Evolutionary conservation across 1,140 invertebrate genomes (phyloP).

Genomic region (Drosophila busckii): DNA sequence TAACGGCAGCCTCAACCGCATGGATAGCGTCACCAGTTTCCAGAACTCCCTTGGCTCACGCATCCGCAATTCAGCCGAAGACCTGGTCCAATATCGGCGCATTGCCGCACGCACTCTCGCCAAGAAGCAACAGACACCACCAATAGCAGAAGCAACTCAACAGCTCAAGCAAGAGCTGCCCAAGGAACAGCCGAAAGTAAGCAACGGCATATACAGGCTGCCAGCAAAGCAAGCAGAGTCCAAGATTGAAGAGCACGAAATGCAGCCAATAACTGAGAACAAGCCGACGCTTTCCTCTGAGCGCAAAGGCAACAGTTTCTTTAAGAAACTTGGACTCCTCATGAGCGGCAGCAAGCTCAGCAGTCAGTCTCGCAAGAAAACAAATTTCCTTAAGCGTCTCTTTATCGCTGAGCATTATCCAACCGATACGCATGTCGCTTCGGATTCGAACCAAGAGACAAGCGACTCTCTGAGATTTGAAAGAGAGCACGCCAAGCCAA

Average conservation of each 20-base stretch:
- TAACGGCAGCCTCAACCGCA: conserved; percentile 5
- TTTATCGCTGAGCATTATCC: neutral
- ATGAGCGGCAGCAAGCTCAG: neutral
- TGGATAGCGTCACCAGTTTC: conserved; percentile 12
- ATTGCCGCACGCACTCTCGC: neutral
- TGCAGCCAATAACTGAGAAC: too few relatives aligned
- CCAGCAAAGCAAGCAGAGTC: too few relatives aligned
- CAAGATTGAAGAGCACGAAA: too few relatives aligned
- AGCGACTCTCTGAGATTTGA: too few relatives aligned
- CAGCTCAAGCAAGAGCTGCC: neutral
- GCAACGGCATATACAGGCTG: too few relatives aligned
- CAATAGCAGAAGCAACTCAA: neutral
- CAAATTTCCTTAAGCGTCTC: conserved; percentile 1
- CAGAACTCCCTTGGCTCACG: neutral
- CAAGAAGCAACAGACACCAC: neutral
- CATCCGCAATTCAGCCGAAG: neutral
- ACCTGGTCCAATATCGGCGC: conserved; percentile 2
- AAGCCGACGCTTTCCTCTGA: too few relatives aligned
- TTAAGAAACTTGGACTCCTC: conserved; percentile 1
- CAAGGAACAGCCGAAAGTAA: too few relatives aligned
- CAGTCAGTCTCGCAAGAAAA: neutral
- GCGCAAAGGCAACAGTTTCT: neutral
- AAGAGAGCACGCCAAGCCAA: too few relatives aligned
- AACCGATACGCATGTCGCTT: conserved; percentile 5
- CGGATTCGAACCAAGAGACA: neutral